phyloP scores from a whole-genome alignment of 2,113 vertebrate species.

The Centropus bengalensis region DNA sequence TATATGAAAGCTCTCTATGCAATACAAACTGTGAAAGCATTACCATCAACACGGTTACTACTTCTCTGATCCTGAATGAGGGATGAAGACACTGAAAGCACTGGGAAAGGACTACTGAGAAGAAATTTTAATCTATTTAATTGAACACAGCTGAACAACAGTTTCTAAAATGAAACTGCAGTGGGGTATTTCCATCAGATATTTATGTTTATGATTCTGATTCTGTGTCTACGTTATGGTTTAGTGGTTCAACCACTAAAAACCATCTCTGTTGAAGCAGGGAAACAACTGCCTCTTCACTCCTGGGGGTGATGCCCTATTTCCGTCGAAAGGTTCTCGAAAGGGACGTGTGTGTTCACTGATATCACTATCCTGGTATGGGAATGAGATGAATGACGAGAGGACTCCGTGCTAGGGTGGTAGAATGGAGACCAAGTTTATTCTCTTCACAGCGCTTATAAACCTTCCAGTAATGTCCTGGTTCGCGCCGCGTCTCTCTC shows the following conservation, averaged over 20 bases:
- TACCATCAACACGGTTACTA: not conserved
- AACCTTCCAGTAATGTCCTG: no score
- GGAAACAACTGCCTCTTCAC: not conserved
- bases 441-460: no score
- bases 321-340: not conserved
- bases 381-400: no score
- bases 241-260: not conserved
- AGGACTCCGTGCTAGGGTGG: no score
- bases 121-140: not conserved
- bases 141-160: not conserved
- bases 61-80: not conserved
- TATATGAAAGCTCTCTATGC: not conserved
- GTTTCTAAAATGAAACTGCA: not conserved
- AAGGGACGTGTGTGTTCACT: not conserved
- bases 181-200: not conserved
- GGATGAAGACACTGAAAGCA: not conserved
- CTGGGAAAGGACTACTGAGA: not conserved
- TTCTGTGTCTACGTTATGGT: not conserved
- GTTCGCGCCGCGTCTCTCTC: no score
- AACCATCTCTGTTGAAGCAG: not conserved
- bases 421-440: no score
- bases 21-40: not conserved
- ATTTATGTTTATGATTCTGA: not conserved
- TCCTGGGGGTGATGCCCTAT: not conserved
- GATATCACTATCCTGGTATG: not conserved